These are phyloP conservation scores for Aurelia sp. DNA, from an alignment of 30 jellyfish, hydroid and myxozoan genomes.

Conservation along the genomic window DNA sequence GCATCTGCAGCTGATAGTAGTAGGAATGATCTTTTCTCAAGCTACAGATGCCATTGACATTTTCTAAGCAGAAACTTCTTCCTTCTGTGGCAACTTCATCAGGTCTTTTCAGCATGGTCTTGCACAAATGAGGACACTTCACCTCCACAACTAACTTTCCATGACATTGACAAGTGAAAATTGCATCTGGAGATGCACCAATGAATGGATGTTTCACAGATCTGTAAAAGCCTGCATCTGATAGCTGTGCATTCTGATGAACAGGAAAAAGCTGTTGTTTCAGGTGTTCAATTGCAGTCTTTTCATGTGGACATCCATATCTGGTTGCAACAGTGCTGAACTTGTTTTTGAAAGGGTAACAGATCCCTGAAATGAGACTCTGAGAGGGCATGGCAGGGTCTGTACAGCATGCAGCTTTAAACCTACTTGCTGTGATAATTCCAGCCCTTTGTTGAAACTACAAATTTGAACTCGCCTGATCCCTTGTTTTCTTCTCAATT, in stretches of 20 bases:
- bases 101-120: background rate
- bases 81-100: background rate
- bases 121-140: slow-evolving; percentile 23
- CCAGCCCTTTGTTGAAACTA: slow-evolving; percentile 5
- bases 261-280: background rate
- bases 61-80: background rate
- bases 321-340: slow-evolving; percentile 1
- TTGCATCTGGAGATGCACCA: slow-evolving; percentile 42
- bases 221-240: background rate
- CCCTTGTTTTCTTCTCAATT: background rate
- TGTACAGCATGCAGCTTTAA: background rate
- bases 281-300: background rate
- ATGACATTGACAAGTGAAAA: slow-evolving; percentile 1
- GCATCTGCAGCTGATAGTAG: slow-evolving; percentile 5
- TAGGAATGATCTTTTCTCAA: background rate
- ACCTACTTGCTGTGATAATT: slow-evolving; percentile 9
- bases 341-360: slow-evolving; percentile 1
- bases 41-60: background rate
- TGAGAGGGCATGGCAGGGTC: slow-evolving; percentile 5
- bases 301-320: slow-evolving; percentile 7
- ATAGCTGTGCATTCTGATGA: no score
- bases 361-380: background rate
- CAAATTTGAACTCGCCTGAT: slow-evolving; percentile 1
- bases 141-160: slow-evolving; percentile 13
- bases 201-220: background rate